Evolutionary conservation across 2,888 invertebrate genomes (phyloP), one percentile per base, ranked within the genome.

Genomic region (Tachina lurida): DNA sequence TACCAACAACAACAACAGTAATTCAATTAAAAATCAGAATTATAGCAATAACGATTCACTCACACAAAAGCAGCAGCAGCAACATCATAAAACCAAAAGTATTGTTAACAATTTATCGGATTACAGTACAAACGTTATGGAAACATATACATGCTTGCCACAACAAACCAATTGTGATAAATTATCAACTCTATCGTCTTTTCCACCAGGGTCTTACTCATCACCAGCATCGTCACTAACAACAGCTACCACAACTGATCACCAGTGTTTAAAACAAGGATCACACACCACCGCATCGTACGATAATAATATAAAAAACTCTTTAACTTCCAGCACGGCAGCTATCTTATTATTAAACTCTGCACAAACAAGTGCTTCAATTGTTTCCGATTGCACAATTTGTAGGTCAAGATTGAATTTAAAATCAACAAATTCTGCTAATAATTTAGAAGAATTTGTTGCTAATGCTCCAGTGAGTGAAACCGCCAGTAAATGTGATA

Each of bases 1-100:
- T n/a, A 19, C 67, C 41, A 79, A 73, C 54, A 75, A 76, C 56
- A 84, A 84, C 62, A 87, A 81, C n/a, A 83, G 68, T 22, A 75
- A 43, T 31, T 58, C 52, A 45, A 74, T 75, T 49, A 82, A 63
- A 70, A 81, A 74, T 70, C 71, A 76, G 60, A 86, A 80, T 45
- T 82, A 60, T 68, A 58, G 41, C 9, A 78, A 62, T 15, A 68
- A 60, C 22, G 63, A 70, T 65, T 58, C 74, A 60, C 13, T 54
- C 45, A 10, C 39, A 39, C 77, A 80, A 45, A 54, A 80, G 12
- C 58, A 75, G 10, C 43, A 87, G 62, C 45, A 79, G 49, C 60
- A 67, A 52, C 56, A 74, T 39, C 56, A 63, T 54, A 63, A 68
- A 54, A 67, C 62, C 63, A 78, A 63, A 10, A 63, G 43, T 60